These are phyloP conservation scores for Eubasilissa splendida DNA, from an alignment of 2,888 invertebrate genomes.

Conservation along the genomic window DNA sequence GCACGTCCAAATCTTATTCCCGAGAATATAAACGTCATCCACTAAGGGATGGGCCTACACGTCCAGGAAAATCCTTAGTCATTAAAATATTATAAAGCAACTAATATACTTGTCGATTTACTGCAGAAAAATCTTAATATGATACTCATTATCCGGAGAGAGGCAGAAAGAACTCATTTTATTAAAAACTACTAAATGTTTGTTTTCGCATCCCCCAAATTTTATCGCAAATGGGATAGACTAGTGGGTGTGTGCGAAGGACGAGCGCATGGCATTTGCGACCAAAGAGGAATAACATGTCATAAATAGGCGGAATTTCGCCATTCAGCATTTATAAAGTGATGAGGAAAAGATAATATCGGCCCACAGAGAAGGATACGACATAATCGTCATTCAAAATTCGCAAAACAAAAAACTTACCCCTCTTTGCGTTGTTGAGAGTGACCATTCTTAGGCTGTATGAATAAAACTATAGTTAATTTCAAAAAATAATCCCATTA, in stretches of 20 bases:
- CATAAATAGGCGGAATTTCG: not conserved
- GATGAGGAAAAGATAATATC: not conserved
- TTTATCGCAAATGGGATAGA: slow-evolving; percentile 40
- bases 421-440: slow-evolving; percentile 51
- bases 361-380: not conserved
- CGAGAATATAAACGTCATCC: no score
- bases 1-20: no score
- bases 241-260: slow-evolving; percentile 55
- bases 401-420: slow-evolving; percentile 49
- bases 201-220: slow-evolving; percentile 40
- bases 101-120: no score
- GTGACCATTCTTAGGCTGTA: slow-evolving; percentile 52
- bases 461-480: slow-evolving; percentile 50
- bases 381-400: slow-evolving; percentile 40
- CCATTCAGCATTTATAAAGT: not conserved
- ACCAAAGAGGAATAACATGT: slow-evolving; percentile 2
- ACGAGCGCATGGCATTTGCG: slow-evolving; percentile 51
- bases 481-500: slow-evolving; percentile 48
- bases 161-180: not conserved
- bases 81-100: not conserved
- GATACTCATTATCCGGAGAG: no score
- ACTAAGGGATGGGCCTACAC: not conserved
- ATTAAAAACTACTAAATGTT: slow-evolving; percentile 2
- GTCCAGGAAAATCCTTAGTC: slow-evolving; percentile 3
- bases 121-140: no score